Base-by-base conservation (phyloP, 2,888 invertebrate genomes). In the Eilema griseolum region DNA sequence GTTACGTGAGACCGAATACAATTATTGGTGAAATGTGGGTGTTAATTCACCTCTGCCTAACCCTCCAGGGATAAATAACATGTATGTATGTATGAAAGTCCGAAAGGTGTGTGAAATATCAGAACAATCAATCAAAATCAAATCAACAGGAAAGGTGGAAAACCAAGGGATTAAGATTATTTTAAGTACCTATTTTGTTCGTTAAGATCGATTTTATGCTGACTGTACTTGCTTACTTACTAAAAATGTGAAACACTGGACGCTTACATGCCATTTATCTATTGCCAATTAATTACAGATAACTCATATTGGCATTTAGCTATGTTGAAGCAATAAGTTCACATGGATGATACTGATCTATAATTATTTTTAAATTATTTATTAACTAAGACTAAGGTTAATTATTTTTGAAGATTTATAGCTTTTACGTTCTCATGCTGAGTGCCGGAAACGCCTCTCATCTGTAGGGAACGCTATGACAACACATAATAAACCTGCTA, bases 381-480 rank as follows among this genome's bases (percentile, higher is more conserved):
- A 41, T 66, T 61, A 59, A 46, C 31, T 52, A 41, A 60, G 41
- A 31, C 60, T 60, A 31, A 69, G 12, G 69, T 69, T 59, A 63
- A 69, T 61, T 59, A 60, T 59, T 52, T 33, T 61, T 24, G n/a
- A 61, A 56, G 69, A 69, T 66, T 69, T 69, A 69, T 69, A 20
- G 31, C 28, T 56, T 61, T 52, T 61, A 16, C 33, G 20, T 20
- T 26, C 24, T 56, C 52, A 57, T 46, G 16, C 33, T 24, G 20
- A 26, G 14, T 23, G 31, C 33, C 33, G 3, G 31, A 31, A n/a
- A 46, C 26, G 26, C 46, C 63, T 26, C 46, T 20, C 20, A 46
- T 41, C 24, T 26, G 26, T 24, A n/a, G n/a, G 8, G 26, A 12
- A 63, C 7, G 20, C 2, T 41, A 46, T 4, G 2, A 3, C 24